phyloP scores from a whole-genome alignment of 2,113 vertebrate species.

The Saguinus midas region DNA sequence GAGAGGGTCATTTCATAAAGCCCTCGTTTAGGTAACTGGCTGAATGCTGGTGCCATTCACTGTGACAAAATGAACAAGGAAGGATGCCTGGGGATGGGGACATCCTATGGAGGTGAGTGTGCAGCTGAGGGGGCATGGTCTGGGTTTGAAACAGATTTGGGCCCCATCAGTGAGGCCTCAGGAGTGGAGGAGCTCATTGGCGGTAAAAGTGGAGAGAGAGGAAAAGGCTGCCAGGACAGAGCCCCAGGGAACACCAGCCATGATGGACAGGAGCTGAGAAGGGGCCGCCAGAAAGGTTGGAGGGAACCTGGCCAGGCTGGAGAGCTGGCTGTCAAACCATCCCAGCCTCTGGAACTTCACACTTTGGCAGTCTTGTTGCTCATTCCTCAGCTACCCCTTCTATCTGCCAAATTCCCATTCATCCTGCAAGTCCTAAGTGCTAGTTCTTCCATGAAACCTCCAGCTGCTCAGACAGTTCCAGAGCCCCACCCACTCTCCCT shows the following conservation, averaged over 20 bases:
- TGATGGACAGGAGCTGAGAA: neutral
- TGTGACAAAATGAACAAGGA: neutral
- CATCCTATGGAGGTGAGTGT: neutral
- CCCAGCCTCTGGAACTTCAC: neutral
- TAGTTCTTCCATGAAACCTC: neutral
- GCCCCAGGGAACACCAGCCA: neutral
- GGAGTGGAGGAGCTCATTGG: neutral
- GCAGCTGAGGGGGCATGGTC: neutral
- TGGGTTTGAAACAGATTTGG: neutral
- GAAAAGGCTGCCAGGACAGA: neutral
- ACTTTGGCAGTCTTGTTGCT: neutral
- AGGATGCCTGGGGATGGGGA: neutral
- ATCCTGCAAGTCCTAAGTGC: neutral
- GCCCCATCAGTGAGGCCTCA: neutral
- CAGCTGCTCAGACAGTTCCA: neutral
- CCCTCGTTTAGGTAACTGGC: neutral
- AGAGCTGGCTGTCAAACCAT: neutral
- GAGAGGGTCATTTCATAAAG: neutral
- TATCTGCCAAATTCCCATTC: neutral
- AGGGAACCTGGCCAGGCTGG: neutral
- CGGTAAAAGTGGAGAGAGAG: neutral
- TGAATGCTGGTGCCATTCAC: neutral
- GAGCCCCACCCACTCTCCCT: neutral
- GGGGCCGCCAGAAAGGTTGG: neutral
- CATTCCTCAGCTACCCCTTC: neutral